Evolutionary conservation across 2,797 vertebrate species (phyloP), one percentile per base, ranked within the genome.

Genomic region (Cynodonichthys magdalenae): DNA sequence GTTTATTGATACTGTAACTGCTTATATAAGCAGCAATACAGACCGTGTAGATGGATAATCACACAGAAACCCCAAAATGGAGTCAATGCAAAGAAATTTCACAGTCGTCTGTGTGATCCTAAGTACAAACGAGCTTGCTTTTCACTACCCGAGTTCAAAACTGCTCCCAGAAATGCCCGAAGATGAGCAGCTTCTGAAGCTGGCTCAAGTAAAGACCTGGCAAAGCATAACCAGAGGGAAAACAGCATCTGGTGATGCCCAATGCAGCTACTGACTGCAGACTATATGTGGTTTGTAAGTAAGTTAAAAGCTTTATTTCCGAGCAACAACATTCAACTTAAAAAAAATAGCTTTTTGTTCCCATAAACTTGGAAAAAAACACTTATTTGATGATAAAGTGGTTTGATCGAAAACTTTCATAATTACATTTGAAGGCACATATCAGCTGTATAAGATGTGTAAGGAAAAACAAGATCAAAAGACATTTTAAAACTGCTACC

Each of bases 141-240:
- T 61, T 44, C 48, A 18, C 28, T 18, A 15, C 36, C 48, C 18
- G 15, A 61, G 51, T 39, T 15, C 59, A 61, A 41, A 61, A 61
- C 18, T 39, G 18, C 29, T 24, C n/a, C 4, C 11, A 48, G 14
- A 36, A 34, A 9, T 15, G 24, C 10, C 20, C 46, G 17, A 3
- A 49, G 20, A 60, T 1, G 24, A 17, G 34, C 47, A n/a, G 34
- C 46, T 24, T 17, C 59, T 61, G 48, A 61, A 39, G 46, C 27
- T 19, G 18, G 57, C 57, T 59, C 31, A 41, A 60, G 58, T 15
- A 48, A 59, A 48, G 45, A 29, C 57, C 57, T 36, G 14, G 18
- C 45, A 20, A 39, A 36, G 15, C 15, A 24, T 20, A 45, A 50
- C 58, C 46, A 50, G 34, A 39, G 36, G 50, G 36, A 41, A 51